These are phyloP conservation scores for Semicossyphus pulcher DNA, from an alignment of 2,113 vertebrate species.

Conservation along the genomic window DNA sequence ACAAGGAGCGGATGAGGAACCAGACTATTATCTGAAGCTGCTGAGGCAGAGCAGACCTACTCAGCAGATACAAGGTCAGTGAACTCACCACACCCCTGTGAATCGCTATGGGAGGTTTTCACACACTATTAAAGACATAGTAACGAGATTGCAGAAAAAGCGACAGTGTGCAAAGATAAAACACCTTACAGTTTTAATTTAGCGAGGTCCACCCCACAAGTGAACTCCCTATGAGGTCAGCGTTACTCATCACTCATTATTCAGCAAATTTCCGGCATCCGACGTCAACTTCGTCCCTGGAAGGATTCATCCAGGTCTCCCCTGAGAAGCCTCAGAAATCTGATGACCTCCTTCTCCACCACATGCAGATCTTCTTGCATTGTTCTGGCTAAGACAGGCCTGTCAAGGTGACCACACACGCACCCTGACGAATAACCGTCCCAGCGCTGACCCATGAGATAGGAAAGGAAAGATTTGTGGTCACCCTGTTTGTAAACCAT, in stretches of 20 bases:
- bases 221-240: constrained; percentile 1
- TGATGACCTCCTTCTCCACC: constrained; percentile 34
- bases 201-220: not conserved
- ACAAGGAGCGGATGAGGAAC: constrained; percentile 32
- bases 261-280: not conserved
- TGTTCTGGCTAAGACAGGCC: constrained; percentile 37
- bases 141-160: not conserved
- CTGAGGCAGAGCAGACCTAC: constrained; percentile 45
- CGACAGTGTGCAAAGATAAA: constrained; percentile 11
- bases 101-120: constrained; percentile 45
- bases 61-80: constrained; percentile 60
- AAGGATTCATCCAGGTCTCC: constrained; percentile 15
- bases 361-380: constrained; percentile 24
- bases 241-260: not conserved
- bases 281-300: constrained; percentile 8
- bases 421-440: constrained; percentile 24
- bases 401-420: constrained; percentile 56
- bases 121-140: not conserved
- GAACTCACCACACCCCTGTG: constrained; percentile 69
- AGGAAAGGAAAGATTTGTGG: constrained; percentile 29
- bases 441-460: constrained; percentile 41
- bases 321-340: constrained; percentile 18
- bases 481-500: constrained; percentile 30
- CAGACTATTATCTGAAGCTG: constrained; percentile 46
- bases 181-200: not conserved